Percentiles rank a stretch among this genome's conserved stretches.
Conservation (phyloP, 1,140 invertebrate species). For the Luehdorfia chinensis region DNA sequence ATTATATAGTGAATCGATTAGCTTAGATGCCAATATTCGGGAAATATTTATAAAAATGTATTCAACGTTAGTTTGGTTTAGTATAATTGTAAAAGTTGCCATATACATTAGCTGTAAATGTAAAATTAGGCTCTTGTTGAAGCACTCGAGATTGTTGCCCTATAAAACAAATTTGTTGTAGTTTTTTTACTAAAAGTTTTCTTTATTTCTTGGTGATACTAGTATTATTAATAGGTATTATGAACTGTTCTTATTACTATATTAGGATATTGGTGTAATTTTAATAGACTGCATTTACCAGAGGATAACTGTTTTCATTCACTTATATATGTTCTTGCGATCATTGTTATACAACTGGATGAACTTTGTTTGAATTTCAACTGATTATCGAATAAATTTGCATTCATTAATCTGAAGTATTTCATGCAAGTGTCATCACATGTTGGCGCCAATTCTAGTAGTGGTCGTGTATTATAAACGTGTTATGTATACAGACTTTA, state of each 20-base stretch:
- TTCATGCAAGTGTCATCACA: not conserved
- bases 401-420: too few relatives aligned
- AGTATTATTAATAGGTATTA: conserved; percentile 51
- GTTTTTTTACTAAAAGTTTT: conserved; percentile 45
- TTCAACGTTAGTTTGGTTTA: not conserved
- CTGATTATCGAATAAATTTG: too few relatives aligned
- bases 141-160: too few relatives aligned
- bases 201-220: conserved; percentile 63
- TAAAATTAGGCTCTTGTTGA: conserved; percentile 36
- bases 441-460: conserved; percentile 20
- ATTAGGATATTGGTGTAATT: not conserved
- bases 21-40: conserved; percentile 23
- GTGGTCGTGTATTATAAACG: conserved; percentile 52
- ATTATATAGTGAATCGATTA: conserved; percentile 34
- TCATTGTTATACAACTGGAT: too few relatives aligned
- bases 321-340: too few relatives aligned
- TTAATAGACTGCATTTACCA: not conserved
- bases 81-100: not conserved
- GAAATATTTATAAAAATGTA: conserved; percentile 13
- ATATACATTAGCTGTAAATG: not conserved
- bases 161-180: too few relatives aligned
- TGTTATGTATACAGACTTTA: conserved; percentile 61
- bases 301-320: too few relatives aligned
- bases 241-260: conserved; percentile 43
- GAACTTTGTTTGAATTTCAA: too few relatives aligned